A percentile compares a stretch with the other conserved stretches of the same genome.
Evolutionary conservation across 2,888 invertebrate genomes (phyloP).

Genomic region (Steinernema scapterisci): DNA sequence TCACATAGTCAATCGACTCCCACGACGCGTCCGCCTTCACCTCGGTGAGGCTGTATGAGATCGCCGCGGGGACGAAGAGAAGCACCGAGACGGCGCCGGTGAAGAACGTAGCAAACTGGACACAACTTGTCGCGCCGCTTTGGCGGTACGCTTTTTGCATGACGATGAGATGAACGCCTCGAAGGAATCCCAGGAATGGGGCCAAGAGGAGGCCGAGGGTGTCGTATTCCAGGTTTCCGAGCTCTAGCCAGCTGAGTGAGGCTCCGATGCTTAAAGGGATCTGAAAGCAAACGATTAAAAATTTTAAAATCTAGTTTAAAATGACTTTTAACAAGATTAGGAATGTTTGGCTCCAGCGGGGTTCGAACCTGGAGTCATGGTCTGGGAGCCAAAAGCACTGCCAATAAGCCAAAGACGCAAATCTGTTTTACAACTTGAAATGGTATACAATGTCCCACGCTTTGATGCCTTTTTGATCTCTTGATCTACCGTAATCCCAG

Average conservation of each 20-base stretch:
- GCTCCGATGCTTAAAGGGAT: conserved; percentile 53
- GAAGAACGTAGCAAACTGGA: conserved; percentile 46
- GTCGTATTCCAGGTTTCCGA: conserved; percentile 63
- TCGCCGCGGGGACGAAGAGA: conserved; percentile 53
- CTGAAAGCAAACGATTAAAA: conserved; percentile 40
- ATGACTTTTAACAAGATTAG: too few relatives aligned
- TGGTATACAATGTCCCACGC: too few relatives aligned
- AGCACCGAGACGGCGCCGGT: conserved; percentile 42
- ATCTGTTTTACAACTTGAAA: too few relatives aligned
- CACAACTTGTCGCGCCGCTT: conserved; percentile 41
- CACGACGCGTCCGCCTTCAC: conserved; percentile 64
- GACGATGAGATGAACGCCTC: conserved; percentile 48
- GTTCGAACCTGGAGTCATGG: too few relatives aligned
- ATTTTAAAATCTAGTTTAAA: too few relatives aligned
- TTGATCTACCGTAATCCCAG: too few relatives aligned
- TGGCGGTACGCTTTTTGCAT: conserved; percentile 40
- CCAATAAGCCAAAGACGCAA: too few relatives aligned
- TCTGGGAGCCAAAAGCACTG: too few relatives aligned
- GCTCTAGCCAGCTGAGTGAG: conserved; percentile 64
- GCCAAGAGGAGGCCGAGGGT: conserved; percentile 48
- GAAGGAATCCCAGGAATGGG: conserved; percentile 53
- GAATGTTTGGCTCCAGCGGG: too few relatives aligned
- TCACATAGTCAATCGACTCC: conserved; percentile 66
- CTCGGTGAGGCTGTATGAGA: conserved; percentile 49
- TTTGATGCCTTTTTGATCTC: too few relatives aligned